Evolutionary conservation across 2,797 vertebrate species (phyloP).

Genomic region (Sebastes iracundus): DNA sequence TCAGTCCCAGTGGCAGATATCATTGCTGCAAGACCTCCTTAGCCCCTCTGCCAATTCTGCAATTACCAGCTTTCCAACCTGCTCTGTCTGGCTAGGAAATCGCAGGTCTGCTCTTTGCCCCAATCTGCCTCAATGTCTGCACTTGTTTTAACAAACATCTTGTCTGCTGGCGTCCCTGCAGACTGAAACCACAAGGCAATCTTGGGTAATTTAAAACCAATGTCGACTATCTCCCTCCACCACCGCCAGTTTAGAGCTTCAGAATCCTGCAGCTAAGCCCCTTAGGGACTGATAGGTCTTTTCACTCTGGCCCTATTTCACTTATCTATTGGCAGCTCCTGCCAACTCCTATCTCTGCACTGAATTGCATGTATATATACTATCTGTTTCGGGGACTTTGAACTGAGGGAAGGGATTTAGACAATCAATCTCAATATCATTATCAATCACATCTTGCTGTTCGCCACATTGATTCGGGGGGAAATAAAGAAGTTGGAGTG

Average conservation of each 20-base stretch:
- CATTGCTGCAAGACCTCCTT: slow-evolving; percentile 72
- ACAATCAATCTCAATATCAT: slow-evolving; percentile 92
- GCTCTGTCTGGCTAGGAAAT: slow-evolving; percentile 78
- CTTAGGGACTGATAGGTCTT: slow-evolving; percentile 83
- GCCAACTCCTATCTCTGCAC: slow-evolving; percentile 80
- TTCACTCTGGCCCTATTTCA: slow-evolving; percentile 87
- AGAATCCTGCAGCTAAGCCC: slow-evolving; percentile 84
- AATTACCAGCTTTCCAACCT: slow-evolving; percentile 79
- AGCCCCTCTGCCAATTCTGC: slow-evolving; percentile 80
- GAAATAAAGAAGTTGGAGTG: slow-evolving; percentile 86
- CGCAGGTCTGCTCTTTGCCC: slow-evolving; percentile 78
- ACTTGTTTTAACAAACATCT: slow-evolving; percentile 88
- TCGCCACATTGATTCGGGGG: slow-evolving; percentile 86
- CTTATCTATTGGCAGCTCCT: slow-evolving; percentile 86
- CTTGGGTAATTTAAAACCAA: slow-evolving; percentile 88
- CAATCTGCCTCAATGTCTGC: slow-evolving; percentile 79
- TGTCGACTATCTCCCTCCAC: slow-evolving; percentile 80
- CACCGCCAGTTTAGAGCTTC: slow-evolving; percentile 78
- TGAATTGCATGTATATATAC: slow-evolving; percentile 84
- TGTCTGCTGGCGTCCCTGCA: slow-evolving; percentile 77
- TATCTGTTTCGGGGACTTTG: slow-evolving; percentile 86
- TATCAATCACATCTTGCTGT: slow-evolving; percentile 88
- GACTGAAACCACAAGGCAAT: slow-evolving; percentile 86
- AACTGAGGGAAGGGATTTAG: slow-evolving; percentile 90
- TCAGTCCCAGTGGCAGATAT: slow-evolving; percentile 71